Percentiles rank a stretch among this genome's conserved stretches.
These are phyloP conservation scores for Notothenia rossii DNA, from an alignment of 2,113 vertebrate genomes.

Conservation along the genomic window DNA sequence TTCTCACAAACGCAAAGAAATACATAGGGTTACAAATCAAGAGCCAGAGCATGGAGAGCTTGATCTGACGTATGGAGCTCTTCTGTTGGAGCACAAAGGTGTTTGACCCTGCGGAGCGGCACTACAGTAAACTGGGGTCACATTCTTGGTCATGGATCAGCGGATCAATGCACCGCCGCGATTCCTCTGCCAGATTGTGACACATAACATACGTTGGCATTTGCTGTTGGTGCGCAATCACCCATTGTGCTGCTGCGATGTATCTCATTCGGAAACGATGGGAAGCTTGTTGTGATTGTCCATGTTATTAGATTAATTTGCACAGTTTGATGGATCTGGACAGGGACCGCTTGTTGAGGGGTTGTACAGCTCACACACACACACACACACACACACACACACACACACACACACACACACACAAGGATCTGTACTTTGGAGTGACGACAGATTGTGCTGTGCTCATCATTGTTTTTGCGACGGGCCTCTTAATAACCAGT, in stretches of 20 bases:
- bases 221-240: slow-evolving; percentile 33
- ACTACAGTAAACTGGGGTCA: not conserved
- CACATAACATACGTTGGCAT: slow-evolving; percentile 44
- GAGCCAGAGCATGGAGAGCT: not conserved
- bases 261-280: slow-evolving; percentile 42
- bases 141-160: slow-evolving; percentile 44
- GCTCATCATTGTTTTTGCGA: slow-evolving; percentile 49
- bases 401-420: not conserved
- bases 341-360: slow-evolving; percentile 46
- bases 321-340: slow-evolving; percentile 59
- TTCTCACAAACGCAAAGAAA: not conserved
- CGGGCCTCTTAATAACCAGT: slow-evolving; percentile 58
- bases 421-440: slow-evolving; percentile 31
- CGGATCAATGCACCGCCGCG: not conserved
- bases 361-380: not conserved
- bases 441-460: slow-evolving; percentile 37
- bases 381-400: not conserved
- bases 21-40: not conserved
- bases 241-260: slow-evolving; percentile 26
- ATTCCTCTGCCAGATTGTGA: slow-evolving; percentile 20
- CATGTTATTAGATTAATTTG: slow-evolving; percentile 56
- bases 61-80: not conserved
- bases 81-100: slow-evolving; percentile 13
- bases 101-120: not conserved
- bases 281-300: slow-evolving; percentile 49